Conservation (phyloP, 2,113 vertebrate genomes). For the Cottus gobio region DNA sequence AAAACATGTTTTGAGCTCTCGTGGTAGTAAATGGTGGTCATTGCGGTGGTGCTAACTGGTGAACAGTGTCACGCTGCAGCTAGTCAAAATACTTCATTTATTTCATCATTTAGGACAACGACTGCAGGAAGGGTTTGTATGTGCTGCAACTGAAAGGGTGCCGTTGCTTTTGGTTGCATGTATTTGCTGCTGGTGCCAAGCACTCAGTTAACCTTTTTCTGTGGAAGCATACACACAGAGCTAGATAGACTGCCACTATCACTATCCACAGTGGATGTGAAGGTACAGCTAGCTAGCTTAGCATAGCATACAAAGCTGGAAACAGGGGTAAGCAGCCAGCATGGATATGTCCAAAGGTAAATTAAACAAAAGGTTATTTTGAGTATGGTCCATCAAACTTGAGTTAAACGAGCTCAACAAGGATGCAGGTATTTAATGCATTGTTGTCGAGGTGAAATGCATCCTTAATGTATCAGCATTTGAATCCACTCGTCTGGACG, state of each 20-base stretch:
- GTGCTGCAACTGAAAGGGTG: neutral
- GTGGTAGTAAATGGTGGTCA: slow-evolving; percentile 46
- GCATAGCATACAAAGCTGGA: neutral
- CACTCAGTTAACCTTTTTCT: neutral
- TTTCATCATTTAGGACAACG: neutral
- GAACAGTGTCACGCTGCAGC: slow-evolving; percentile 27
- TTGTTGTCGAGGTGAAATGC: neutral
- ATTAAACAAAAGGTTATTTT: neutral
- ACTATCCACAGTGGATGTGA: neutral
- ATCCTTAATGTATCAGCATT: neutral
- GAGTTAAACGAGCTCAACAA: neutral
- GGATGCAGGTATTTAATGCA: neutral
- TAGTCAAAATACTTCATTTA: neutral
- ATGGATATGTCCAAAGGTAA: neutral
- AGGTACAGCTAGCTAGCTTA: neutral
- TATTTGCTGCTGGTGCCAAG: neutral
- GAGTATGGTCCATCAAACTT: neutral
- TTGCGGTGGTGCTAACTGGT: slow-evolving; percentile 33
- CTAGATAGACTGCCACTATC: neutral
- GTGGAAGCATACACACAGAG: neutral
- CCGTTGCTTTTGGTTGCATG: neutral
- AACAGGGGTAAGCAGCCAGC: neutral
- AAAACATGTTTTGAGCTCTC: slow-evolving; percentile 58
- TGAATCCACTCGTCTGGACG: neutral
- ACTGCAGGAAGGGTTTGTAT: neutral